These are phyloP conservation scores for Phthorimaea operculella DNA, from an alignment of 1,140 invertebrate genomes.

Conservation along the genomic window DNA sequence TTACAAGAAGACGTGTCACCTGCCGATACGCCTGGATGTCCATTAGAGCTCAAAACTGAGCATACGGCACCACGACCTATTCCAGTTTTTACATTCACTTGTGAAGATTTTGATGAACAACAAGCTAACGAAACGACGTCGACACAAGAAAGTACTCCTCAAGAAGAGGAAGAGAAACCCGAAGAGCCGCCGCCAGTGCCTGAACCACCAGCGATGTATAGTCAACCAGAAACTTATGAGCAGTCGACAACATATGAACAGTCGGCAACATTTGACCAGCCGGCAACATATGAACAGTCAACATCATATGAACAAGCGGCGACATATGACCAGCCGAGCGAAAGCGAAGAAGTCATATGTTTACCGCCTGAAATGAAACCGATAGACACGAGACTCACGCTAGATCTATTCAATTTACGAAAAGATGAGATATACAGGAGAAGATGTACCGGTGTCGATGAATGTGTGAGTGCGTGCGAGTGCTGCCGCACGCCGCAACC, in stretches of 20 bases:
- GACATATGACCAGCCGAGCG: slow-evolving; percentile 44
- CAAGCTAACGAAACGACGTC: slow-evolving; percentile 8
- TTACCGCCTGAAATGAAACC: slow-evolving; percentile 57
- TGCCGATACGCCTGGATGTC: slow-evolving; percentile 43
- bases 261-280: slow-evolving; percentile 18
- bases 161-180: slow-evolving; percentile 27
- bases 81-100: slow-evolving; percentile 58
- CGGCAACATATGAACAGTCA: slow-evolving; percentile 31
- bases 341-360: slow-evolving; percentile 36
- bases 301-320: slow-evolving; percentile 30
- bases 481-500: slow-evolving; percentile 59
- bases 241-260: not conserved
- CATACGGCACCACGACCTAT: slow-evolving; percentile 30
- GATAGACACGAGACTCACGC: slow-evolving; percentile 44
- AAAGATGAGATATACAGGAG: slow-evolving; percentile 36
- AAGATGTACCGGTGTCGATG: slow-evolving; percentile 43
- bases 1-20: slow-evolving; percentile 49
- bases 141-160: slow-evolving; percentile 9
- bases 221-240: slow-evolving; percentile 20
- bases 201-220: slow-evolving; percentile 35
- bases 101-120: slow-evolving; percentile 49
- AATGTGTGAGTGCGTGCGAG: slow-evolving; percentile 57
- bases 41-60: slow-evolving; percentile 31
- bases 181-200: slow-evolving; percentile 35
- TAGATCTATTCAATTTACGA: slow-evolving; percentile 45